Evolutionary conservation across 2,113 vertebrate genomes (phyloP).

Genomic region (Oxyura jamaicensis): DNA sequence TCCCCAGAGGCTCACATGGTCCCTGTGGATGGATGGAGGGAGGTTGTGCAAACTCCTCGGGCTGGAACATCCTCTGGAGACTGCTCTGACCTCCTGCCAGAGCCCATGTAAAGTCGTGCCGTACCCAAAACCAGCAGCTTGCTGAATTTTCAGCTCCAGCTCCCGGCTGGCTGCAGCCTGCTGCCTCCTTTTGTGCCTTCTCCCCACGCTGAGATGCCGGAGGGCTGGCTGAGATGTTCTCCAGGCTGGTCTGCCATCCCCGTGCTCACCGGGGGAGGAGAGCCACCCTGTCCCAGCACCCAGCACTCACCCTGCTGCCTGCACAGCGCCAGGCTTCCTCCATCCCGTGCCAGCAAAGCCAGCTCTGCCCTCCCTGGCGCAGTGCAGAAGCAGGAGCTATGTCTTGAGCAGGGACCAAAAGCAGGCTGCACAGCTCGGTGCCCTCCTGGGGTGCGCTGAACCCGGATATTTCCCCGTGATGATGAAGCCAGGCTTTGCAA

Average conservation of each 20-base stretch:
- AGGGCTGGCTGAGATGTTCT: fast-evolving
- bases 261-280: not conserved
- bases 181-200: not conserved
- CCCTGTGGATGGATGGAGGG: fast-evolving
- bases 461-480: not conserved
- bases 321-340: not conserved
- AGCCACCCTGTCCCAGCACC: not conserved
- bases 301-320: not conserved
- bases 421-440: not conserved
- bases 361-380: not conserved
- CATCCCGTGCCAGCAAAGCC: not conserved
- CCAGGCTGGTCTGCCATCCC: not conserved
- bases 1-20: not conserved
- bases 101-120: not conserved
- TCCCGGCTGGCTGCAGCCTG: not conserved
- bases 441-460: not conserved
- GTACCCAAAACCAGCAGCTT: not conserved
- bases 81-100: not conserved
- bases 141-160: not conserved
- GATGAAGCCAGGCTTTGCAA: not conserved
- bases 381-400: fast-evolving
- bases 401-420: not conserved
- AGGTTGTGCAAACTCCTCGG: not conserved
- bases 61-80: not conserved
- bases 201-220: not conserved